These are phyloP conservation scores for Calidris pygmaea DNA, from an alignment of 2,113 vertebrate species.

Conservation along the genomic window DNA sequence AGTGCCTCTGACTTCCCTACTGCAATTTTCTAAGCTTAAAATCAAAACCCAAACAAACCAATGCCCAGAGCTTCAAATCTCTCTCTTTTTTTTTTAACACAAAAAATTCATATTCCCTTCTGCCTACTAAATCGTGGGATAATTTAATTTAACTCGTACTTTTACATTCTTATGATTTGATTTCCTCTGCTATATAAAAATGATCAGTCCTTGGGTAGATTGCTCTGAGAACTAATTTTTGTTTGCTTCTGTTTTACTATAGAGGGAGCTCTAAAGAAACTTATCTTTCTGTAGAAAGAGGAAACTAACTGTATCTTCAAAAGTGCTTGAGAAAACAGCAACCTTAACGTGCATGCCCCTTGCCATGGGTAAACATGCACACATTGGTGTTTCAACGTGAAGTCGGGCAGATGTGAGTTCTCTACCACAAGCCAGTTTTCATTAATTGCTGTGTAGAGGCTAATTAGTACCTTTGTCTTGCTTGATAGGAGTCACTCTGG, in stretches of 20 bases:
- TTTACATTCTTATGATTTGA: neutral
- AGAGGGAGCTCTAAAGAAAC: conserved; percentile 64
- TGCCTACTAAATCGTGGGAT: neutral
- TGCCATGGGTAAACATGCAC: accelerated
- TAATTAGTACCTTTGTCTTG: neutral
- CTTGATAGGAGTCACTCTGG: neutral
- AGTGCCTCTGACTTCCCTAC: neutral
- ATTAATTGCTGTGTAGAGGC: neutral
- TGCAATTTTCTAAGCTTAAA: neutral
- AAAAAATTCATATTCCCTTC: neutral
- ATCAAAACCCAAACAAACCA: neutral
- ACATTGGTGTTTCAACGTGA: neutral
- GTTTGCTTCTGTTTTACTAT: conserved; percentile 17
- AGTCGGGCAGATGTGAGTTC: neutral
- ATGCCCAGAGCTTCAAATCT: neutral
- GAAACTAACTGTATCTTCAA: neutral
- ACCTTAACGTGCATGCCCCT: accelerated
- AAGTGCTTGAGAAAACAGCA: neutral
- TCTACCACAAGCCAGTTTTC: neutral
- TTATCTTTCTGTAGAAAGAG: neutral
- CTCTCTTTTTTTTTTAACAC: neutral
- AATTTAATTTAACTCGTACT: neutral
- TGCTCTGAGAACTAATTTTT: neutral
- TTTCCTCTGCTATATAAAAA: neutral
- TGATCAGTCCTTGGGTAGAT: neutral